Percentiles rank a stretch among this genome's conserved stretches.
Evolutionary conservation across 92 coral and sea anemone genomes (phyloP).

Genomic region (Ricordea florida): DNA sequence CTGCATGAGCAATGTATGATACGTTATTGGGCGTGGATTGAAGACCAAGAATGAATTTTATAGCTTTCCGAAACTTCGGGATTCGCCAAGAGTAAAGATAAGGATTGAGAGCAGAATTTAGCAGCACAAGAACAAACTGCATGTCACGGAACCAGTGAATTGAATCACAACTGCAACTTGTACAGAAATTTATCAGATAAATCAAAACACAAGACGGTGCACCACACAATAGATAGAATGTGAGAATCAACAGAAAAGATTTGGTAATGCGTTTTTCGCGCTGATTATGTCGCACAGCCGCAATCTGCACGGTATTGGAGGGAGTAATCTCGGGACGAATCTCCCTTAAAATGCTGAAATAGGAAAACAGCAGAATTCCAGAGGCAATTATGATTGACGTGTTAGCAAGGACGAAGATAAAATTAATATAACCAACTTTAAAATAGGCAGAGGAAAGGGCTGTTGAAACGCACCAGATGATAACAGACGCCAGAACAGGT

Average conservation of each 20-base stretch:
- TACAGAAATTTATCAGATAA: conserved; percentile 29
- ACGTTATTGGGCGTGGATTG: too few relatives aligned
- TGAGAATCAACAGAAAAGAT: conserved; percentile 16
- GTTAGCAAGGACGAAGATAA: conserved; percentile 14
- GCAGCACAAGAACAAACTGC: conserved; percentile 2
- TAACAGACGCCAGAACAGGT: conserved; percentile 13
- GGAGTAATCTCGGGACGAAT: background rate
- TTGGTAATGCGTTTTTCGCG: conserved; percentile 7
- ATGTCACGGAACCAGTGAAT: conserved; percentile 37
- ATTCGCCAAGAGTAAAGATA: conserved; percentile 34
- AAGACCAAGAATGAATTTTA: too few relatives aligned
- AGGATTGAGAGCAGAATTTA: conserved; percentile 28
- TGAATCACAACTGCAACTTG: background rate
- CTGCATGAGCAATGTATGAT: too few relatives aligned
- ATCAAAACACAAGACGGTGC: conserved; percentile 21
- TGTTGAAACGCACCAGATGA: conserved; percentile 23
- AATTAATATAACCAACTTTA: conserved; percentile 3
- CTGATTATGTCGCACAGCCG: background rate
- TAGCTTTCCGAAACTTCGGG: conserved; percentile 38
- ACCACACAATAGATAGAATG: conserved; percentile 14
- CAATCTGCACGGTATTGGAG: conserved; percentile 10
- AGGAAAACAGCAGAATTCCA: background rate
- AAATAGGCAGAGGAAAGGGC: conserved; percentile 15
- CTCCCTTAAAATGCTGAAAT: conserved; percentile 7
- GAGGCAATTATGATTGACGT: background rate